A percentile compares a stretch with the other conserved stretches of the same genome.
These are phyloP conservation scores for Colossoma macropomum DNA, from an alignment of 2,113 vertebrate genomes.

Conservation along the genomic window DNA sequence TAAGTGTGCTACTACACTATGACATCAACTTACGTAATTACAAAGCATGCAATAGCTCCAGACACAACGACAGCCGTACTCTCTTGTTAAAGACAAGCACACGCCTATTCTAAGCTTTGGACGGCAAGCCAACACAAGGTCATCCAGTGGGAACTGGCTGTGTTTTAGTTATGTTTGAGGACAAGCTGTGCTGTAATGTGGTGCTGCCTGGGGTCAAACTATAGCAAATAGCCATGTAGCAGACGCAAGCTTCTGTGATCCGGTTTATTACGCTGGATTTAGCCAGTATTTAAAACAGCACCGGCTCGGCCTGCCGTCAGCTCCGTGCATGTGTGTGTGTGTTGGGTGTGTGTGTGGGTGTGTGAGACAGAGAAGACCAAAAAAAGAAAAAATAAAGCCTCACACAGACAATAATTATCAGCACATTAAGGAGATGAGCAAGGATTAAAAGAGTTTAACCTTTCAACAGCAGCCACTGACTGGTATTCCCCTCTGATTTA, in stretches of 20 bases:
- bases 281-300: conserved; percentile 48
- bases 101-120: conserved; percentile 27
- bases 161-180: conserved; percentile 31
- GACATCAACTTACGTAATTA: not conserved
- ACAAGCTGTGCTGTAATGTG: conserved; percentile 17
- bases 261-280: conserved; percentile 42
- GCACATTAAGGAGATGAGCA: conserved; percentile 76
- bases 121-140: not conserved
- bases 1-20: not conserved
- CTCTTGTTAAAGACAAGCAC: not conserved
- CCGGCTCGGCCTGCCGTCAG: not conserved
- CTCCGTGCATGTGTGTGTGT: conserved; percentile 6
- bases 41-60: not conserved
- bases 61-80: not conserved
- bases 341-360: not conserved
- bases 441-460: conserved; percentile 69
- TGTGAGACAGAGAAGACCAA: not conserved
- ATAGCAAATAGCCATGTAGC: conserved; percentile 25
- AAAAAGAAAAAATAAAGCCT: conserved; percentile 32
- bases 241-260: conserved; percentile 28
- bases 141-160: conserved; percentile 28
- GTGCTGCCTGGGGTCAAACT: conserved; percentile 11
- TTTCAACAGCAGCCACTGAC: conserved; percentile 64
- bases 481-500: conserved; percentile 31
- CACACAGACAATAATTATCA: conserved; percentile 70